Base-by-base conservation (phyloP, 2,113 vertebrate species). In the Platycercus adscitus region DNA sequence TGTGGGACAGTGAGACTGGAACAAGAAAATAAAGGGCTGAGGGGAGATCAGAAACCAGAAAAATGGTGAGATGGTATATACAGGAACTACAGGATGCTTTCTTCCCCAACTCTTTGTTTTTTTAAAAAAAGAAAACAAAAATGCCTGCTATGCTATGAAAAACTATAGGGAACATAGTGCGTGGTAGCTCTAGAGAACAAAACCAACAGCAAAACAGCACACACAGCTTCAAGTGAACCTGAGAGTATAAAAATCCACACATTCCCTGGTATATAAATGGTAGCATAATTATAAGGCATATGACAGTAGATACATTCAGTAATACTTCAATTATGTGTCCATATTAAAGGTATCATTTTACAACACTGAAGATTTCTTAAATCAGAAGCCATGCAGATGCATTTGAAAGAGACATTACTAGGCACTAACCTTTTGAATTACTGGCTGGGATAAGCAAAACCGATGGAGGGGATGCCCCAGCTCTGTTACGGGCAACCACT, bases 401-500 rank as follows among this genome's bases (percentile, higher is more conserved):
- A 69, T 37, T 31, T 90, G 28, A 80, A 50, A 33, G 15, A 50
- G 31, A 66, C 23, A 61, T 47, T 52, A 78, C 19, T 28, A 49
- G 18, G 44, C 16, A 93, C 97, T 70, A 82, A 98, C 98, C 97
- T 98, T 97, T 94, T 53, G 96, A 95, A 69, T 97, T 96, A 61
- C 23, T 94, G 56, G 71, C 70, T 19, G 97, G 97, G 29, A 99
- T 98, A 83, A 91, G 69, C 24, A 99, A 75, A 65, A 61, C 35
- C 2, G 98, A 96, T 8, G 52, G 16, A 26, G 98, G 96, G 68
- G 99, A 99, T 8, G 29, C 65, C 17, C 99, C 99, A 3, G 76
- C 93, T 25, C 95, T 97, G 87, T 99, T 99, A 61, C 16, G 25
- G 25, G 98, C 99, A 53, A 84, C 89, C 46, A 99, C 70, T 33